Evolutionary conservation across 2,888 invertebrate genomes (phyloP), one percentile per base, ranked within the genome.

Genomic region (Drosophila mettleri): DNA sequence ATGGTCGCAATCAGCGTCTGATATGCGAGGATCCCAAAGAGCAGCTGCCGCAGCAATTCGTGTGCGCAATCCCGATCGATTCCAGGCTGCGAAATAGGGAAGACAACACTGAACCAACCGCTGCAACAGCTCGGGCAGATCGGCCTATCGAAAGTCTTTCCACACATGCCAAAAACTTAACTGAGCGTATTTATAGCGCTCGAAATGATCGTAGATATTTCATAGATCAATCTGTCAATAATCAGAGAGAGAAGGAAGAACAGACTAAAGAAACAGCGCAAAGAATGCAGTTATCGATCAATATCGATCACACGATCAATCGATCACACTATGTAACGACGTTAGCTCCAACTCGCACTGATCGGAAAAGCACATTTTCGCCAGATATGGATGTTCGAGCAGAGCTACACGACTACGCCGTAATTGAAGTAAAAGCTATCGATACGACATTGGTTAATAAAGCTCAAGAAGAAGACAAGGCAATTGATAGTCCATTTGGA

Each of bases 11-110:
- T 10, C 34, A 53, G 14, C 34, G 20, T 0, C 46, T 65, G 16
- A 27, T 65, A 5, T 65, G 65, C 29, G 33, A 34, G 7, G 8
- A 22, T 2, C 6, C 1, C 2, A 4, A 22, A 2, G 1, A 22
- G n/a, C 3, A 5, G 9, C 3, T 10, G 22, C 41, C 65, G 1
- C n/a, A 66, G 38, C 67, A 65, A 41, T 66, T 36, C 41, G 22
- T 22, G 2, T 66, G 54, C 34, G 31, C 18, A 7, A 49, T n/a
- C n/a, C 22, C n/a, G n/a, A n/a, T n/a, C n/a, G n/a, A n/a, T n/a
- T n/a, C n/a, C n/a, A n/a, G n/a, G n/a, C n/a, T n/a, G n/a, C n/a
- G n/a, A n/a, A n/a, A n/a, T 10, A 10, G 12, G 9, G 24, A 0
- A 6, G 4, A 10, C 1, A 1, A 1, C 3, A 2, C 16, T 2